A percentile compares a stretch with the other conserved stretches of the same genome.
Evolutionary conservation across 1,140 invertebrate species (phyloP).

Genomic region (Dendroctonus valens): DNA sequence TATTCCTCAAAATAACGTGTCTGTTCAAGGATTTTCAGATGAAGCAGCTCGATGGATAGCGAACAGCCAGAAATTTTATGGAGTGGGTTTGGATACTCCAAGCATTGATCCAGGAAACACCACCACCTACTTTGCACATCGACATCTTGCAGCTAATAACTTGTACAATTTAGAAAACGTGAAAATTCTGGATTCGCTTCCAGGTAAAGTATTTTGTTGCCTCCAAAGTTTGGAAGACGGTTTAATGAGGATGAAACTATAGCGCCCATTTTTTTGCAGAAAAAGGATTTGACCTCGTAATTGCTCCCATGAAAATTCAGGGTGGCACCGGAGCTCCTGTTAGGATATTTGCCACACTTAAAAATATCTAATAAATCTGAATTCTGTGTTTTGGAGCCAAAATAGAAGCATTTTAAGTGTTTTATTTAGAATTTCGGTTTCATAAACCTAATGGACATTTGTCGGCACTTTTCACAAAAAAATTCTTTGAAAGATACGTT

Average conservation of each 20-base stretch:
- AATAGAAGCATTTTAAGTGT: no score
- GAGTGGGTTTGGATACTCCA: conserved; percentile 63
- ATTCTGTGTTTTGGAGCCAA: no score
- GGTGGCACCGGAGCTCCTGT: conserved; percentile 58
- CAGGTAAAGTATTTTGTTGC: conserved; percentile 43
- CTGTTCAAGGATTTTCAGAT: conserved; percentile 53
- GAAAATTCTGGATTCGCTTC: conserved; percentile 52
- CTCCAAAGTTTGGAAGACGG: no score
- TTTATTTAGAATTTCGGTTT: no score
- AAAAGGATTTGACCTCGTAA: conserved; percentile 54
- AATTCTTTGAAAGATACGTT: no score
- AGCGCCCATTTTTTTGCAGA: conserved; percentile 43
- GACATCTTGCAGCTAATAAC: conserved; percentile 52
- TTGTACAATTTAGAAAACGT: conserved; percentile 64
- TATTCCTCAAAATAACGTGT: neutral
- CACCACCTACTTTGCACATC: conserved; percentile 49
- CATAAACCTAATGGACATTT: no score
- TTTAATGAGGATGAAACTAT: no score
- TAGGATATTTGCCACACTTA: conserved; percentile 44
- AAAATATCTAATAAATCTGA: no score
- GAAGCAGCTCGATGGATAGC: conserved; percentile 61
- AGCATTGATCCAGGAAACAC: conserved; percentile 59
- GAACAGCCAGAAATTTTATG: conserved; percentile 57
- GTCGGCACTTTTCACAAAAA: no score
- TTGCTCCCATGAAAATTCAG: conserved; percentile 59